Conservation (phyloP, 1,140 invertebrate species). For the Coenobita brevimanus region DNA sequence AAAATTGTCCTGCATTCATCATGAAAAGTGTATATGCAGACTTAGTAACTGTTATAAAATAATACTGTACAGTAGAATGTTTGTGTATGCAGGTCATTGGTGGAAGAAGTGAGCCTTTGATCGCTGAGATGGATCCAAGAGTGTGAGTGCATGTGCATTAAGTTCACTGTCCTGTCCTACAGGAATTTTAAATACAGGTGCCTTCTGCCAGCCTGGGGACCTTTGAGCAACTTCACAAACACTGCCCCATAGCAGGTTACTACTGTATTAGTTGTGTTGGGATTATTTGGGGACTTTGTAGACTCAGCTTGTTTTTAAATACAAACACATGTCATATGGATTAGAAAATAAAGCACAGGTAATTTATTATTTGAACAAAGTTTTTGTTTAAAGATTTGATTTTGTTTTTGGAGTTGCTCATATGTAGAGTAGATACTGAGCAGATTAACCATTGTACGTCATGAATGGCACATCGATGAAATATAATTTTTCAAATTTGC, state of each 20-base stretch:
- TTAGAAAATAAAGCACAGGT: too few relatives aligned
- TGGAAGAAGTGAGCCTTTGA: conserved; percentile 48
- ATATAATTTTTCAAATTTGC: conserved; percentile 38
- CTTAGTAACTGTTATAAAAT: background rate
- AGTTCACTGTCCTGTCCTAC: conserved; percentile 54
- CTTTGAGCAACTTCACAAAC: conserved; percentile 58
- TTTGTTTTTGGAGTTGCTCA: conserved; percentile 53
- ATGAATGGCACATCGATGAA: conserved; percentile 27
- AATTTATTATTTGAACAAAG: too few relatives aligned
- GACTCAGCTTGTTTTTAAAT: too few relatives aligned
- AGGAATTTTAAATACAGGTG: conserved; percentile 57
- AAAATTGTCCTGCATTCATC: background rate
- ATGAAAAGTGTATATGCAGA: background rate
- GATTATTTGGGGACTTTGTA: too few relatives aligned
- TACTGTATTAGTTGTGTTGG: too few relatives aligned
- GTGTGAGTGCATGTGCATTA: conserved; percentile 60
- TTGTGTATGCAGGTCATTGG: conserved; percentile 4
- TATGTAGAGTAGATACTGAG: conserved; percentile 24
- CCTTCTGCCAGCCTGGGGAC: conserved; percentile 64
- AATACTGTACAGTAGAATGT: background rate
- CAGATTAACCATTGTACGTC: conserved; percentile 29
- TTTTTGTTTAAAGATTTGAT: conserved; percentile 17
- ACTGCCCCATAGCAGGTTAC: conserved; percentile 10
- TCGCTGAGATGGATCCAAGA: conserved; percentile 40
- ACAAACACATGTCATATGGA: too few relatives aligned